Conservation (phyloP, 2,888 invertebrate genomes). For the Ischnura elegans region DNA sequence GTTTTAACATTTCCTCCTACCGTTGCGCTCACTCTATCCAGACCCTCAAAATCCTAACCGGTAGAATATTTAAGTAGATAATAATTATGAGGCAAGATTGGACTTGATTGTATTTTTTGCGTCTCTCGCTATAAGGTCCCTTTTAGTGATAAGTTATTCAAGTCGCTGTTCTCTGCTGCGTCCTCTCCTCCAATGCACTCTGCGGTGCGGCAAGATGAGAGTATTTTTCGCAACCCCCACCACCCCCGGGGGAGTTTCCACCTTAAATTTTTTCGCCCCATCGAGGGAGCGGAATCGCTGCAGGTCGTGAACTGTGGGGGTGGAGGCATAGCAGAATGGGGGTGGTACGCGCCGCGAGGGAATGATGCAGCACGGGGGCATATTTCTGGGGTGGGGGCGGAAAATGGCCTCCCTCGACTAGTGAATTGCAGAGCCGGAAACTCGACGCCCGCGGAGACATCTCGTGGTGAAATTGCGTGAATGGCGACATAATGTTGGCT, state of each 20-base stretch:
- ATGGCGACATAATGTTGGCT: constrained; percentile 13
- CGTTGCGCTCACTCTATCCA: too few relatives aligned
- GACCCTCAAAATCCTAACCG: too few relatives aligned
- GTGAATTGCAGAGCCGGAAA: constrained; percentile 32
- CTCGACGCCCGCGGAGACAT: constrained; percentile 36
- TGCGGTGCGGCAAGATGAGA: neutral
- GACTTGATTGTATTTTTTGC: too few relatives aligned
- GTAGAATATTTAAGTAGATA: too few relatives aligned
- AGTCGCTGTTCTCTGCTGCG: too few relatives aligned
- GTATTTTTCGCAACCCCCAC: neutral
- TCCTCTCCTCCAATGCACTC: too few relatives aligned
- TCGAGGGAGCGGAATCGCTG: neutral
- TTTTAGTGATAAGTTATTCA: too few relatives aligned
- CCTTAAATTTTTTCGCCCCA: neutral
- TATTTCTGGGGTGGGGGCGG: neutral
- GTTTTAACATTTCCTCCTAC: too few relatives aligned
- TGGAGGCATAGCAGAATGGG: neutral
- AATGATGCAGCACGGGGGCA: neutral
- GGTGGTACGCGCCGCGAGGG: neutral
- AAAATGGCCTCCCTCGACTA: neutral
- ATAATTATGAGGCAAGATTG: too few relatives aligned
- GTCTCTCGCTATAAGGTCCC: too few relatives aligned
- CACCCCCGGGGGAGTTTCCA: neutral
- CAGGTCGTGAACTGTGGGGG: neutral
- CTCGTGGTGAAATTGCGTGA: constrained; percentile 62